Evolutionary conservation across 2,113 vertebrate species (phyloP).

Genomic region (Pedetes capensis): DNA sequence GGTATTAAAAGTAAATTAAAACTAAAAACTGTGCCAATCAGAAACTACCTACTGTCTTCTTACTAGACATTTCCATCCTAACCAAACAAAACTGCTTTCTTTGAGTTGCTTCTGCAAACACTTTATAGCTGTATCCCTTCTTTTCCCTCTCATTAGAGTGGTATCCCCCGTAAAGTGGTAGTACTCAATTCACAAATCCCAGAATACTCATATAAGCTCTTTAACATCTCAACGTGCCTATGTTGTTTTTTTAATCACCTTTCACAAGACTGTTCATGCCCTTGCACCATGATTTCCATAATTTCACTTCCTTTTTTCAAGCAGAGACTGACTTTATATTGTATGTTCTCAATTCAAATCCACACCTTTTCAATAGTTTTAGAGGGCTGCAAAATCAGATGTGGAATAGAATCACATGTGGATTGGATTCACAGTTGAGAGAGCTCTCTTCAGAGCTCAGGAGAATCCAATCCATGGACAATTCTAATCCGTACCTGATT

Average conservation of each 20-base stretch:
- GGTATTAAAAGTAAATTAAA: background rate
- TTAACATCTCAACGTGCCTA: background rate
- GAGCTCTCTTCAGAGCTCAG: too few species aligned
- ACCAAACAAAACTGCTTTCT: background rate
- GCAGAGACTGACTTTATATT: too few species aligned
- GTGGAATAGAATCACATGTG: too few species aligned
- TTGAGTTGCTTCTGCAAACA: background rate
- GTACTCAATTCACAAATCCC: background rate
- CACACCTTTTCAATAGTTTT: too few species aligned
- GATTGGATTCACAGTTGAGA: too few species aligned
- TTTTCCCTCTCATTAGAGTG: background rate
- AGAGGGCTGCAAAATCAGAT: too few species aligned
- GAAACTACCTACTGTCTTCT: background rate
- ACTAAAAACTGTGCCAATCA: background rate
- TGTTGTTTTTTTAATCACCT: background rate
- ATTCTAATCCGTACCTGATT: too few species aligned
- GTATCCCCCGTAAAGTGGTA: too few species aligned
- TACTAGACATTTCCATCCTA: background rate
- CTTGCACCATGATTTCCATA: background rate
- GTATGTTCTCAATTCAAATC: too few species aligned
- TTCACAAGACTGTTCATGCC: background rate
- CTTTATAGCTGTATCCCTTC: background rate
- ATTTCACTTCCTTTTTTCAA: background rate
- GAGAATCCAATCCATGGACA: too few species aligned
- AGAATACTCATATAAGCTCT: background rate